A percentile compares a stretch with the other conserved stretches of the same genome.
Conservation (phyloP, 2,113 vertebrate species). For the Agapornis roseicollis region DNA sequence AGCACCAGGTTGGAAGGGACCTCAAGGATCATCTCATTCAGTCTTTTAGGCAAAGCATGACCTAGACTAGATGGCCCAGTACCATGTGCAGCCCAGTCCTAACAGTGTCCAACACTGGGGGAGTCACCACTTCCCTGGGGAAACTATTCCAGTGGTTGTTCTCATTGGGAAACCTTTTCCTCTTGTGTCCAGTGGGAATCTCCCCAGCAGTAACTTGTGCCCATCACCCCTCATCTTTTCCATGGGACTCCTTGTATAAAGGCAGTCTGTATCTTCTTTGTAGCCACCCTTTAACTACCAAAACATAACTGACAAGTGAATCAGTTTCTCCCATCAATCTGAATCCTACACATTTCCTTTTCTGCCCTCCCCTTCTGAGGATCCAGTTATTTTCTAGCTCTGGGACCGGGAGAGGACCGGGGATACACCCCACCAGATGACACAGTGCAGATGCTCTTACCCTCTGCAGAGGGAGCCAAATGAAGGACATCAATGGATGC, state of each 20-base stretch:
- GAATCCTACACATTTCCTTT: background rate
- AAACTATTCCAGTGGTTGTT: background rate
- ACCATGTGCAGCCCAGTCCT: background rate
- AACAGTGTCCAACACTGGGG: background rate
- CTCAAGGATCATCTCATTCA: background rate
- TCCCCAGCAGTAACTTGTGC: background rate
- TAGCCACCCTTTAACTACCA: background rate
- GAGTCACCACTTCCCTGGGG: background rate
- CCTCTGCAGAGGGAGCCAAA: background rate
- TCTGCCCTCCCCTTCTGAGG: background rate
- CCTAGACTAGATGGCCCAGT: background rate
- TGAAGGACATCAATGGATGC: accelerated
- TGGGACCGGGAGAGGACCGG: background rate
- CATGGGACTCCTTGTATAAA: background rate
- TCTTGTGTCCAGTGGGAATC: background rate
- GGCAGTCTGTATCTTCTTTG: background rate
- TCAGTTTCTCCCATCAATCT: background rate
- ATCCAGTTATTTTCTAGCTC: background rate
- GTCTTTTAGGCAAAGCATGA: background rate
- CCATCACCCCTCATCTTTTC: background rate
- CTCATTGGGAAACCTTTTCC: background rate
- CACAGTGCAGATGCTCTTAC: accelerated
- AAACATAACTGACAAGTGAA: background rate
- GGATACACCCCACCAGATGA: accelerated
- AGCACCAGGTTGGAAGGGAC: background rate